A percentile compares a stretch with the other conserved stretches of the same genome.
These are phyloP conservation scores for Scyliorhinus canicula DNA, from an alignment of 2,797 vertebrate genomes.

Conservation along the genomic window DNA sequence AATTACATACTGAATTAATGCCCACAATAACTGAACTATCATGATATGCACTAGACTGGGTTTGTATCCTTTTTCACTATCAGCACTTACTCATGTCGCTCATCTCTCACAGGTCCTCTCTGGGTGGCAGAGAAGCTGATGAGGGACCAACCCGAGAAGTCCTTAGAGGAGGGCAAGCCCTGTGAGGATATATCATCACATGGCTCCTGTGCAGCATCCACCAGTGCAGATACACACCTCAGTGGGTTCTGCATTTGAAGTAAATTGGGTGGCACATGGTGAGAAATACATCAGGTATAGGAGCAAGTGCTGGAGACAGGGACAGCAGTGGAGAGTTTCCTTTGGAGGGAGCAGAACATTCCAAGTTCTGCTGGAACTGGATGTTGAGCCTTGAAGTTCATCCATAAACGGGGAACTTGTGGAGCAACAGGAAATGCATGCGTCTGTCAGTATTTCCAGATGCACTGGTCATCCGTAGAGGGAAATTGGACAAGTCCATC, in stretches of 20 bases:
- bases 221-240: not conserved
- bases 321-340: not conserved
- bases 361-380: not conserved
- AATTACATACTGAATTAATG: not conserved
- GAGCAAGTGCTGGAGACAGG: not conserved
- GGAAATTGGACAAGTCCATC: not conserved
- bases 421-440: not conserved
- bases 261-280: not conserved
- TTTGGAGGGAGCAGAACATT: not conserved
- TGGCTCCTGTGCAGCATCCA: not conserved
- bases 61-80: not conserved
- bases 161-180: not conserved
- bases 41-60: too few species aligned
- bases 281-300: not conserved
- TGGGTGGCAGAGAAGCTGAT: not conserved
- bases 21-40: too few species aligned
- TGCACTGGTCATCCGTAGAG: not conserved
- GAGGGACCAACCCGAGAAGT: not conserved
- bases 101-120: not conserved
- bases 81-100: not conserved
- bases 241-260: not conserved
- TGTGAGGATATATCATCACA: not conserved
- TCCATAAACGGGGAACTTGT: not conserved
- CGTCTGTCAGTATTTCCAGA: not conserved
- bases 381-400: not conserved